These are phyloP conservation scores for Turritopsis rubra DNA, from an alignment of 30 jellyfish, hydroid and myxozoan species.

Conservation along the genomic window DNA sequence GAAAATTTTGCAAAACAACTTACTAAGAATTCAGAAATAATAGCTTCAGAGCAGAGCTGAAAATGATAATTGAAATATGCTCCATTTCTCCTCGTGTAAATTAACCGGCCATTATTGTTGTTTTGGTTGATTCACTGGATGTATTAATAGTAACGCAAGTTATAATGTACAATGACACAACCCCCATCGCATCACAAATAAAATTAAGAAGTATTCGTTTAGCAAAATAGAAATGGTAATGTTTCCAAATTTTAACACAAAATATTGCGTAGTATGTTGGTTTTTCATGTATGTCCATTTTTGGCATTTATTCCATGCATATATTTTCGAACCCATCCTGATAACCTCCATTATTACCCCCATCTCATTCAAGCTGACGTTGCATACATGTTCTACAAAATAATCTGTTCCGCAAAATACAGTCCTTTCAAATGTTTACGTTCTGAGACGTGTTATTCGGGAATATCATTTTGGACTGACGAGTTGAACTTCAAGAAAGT, in stretches of 20 bases:
- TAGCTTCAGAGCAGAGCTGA: slow-evolving; percentile 8
- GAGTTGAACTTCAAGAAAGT: background rate
- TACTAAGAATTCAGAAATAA: slow-evolving; percentile 21
- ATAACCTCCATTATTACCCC: background rate
- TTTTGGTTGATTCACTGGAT: slow-evolving; percentile 17
- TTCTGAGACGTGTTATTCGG: slow-evolving; percentile 14
- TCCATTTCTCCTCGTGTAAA: background rate
- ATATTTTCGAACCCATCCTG: background rate
- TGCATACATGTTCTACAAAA: background rate
- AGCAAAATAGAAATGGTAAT: background rate
- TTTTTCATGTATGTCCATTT: background rate
- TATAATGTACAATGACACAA: background rate
- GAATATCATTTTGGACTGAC: background rate
- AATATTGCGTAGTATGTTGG: background rate
- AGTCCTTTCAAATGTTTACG: slow-evolving; percentile 7
- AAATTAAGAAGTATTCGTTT: too few species aligned
- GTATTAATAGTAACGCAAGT: background rate
- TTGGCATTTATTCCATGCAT: background rate
- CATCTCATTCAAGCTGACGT: background rate
- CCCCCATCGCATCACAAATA: too few species aligned
- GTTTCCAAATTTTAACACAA: background rate
- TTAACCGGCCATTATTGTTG: slow-evolving; percentile 12
- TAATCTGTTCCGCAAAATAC: slow-evolving; percentile 1
- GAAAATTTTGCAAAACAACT: background rate
- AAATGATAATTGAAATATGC: background rate